These are phyloP conservation scores for Acanthosepion pharaonis DNA, from an alignment of 2,888 invertebrate genomes.

Conservation along the genomic window DNA sequence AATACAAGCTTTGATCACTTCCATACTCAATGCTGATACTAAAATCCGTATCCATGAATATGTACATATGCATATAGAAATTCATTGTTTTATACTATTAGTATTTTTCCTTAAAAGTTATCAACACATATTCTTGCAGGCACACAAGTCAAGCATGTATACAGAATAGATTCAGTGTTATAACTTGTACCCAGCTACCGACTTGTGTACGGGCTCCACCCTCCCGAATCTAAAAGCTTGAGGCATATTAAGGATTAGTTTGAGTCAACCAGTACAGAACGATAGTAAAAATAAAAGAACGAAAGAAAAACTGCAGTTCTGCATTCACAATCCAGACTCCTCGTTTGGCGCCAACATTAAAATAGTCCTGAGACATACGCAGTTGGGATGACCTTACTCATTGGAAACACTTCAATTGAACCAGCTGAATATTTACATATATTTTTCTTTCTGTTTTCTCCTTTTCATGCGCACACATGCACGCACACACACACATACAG, in stretches of 20 bases:
- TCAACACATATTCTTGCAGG: neutral
- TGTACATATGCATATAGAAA: too few relatives aligned
- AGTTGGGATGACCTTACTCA: neutral
- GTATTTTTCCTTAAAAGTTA: neutral
- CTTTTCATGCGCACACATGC: neutral
- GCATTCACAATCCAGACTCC: neutral
- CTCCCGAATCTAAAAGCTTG: constrained; percentile 25
- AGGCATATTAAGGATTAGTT: neutral
- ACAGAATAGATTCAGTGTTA: neutral
- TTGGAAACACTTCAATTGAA: neutral
- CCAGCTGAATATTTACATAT: neutral
- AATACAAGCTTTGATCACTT: too few relatives aligned
- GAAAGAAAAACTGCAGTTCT: neutral
- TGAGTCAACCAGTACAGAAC: neutral
- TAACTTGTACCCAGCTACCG: neutral
- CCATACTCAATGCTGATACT: too few relatives aligned
- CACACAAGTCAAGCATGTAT: too few relatives aligned
- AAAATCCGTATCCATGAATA: neutral
- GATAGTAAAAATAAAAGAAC: neutral
- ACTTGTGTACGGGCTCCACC: neutral
- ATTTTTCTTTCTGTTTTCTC: neutral
- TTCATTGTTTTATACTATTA: neutral
- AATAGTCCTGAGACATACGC: neutral
- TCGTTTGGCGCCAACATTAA: constrained; percentile 17
- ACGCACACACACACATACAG: too few relatives aligned